These are phyloP conservation scores for Laodelphax striatellus DNA, from an alignment of 1,140 invertebrate genomes.

Conservation along the genomic window DNA sequence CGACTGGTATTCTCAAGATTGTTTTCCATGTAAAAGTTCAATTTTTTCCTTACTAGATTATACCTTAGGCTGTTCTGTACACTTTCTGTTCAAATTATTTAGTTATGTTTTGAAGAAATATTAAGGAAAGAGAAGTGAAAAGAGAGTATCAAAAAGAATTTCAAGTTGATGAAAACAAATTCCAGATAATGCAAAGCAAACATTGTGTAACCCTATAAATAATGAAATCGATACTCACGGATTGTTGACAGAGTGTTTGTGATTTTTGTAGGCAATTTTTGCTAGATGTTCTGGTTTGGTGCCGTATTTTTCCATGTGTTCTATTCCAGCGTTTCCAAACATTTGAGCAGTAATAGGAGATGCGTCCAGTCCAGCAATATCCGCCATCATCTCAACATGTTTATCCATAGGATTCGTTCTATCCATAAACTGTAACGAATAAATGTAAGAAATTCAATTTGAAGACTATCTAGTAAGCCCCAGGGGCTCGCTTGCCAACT, in stretches of 20 bases:
- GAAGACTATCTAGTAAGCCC: too few relatives aligned
- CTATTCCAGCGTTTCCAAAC: conserved; percentile 91
- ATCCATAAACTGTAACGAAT: conserved; percentile 60
- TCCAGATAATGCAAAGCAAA: neutral
- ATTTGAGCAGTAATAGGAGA: conserved; percentile 87
- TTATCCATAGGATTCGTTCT: conserved; percentile 89
- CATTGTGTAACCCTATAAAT: too few relatives aligned
- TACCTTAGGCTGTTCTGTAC: too few relatives aligned
- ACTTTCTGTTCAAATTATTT: too few relatives aligned
- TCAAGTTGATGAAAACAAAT: too few relatives aligned
- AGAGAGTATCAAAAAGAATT: too few relatives aligned
- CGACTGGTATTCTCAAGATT: too few relatives aligned
- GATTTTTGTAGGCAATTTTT: conserved; percentile 96
- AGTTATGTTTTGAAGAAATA: too few relatives aligned
- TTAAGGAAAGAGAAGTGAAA: too few relatives aligned
- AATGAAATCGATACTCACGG: conserved; percentile 48
- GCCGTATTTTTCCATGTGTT: conserved; percentile 96
- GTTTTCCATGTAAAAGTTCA: too few relatives aligned
- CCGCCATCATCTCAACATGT: conserved; percentile 76
- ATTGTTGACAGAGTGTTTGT: conserved; percentile 93
- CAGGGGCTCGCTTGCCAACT: too few relatives aligned
- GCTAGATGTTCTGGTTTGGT: conserved; percentile 87
- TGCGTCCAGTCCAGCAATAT: conserved; percentile 61
- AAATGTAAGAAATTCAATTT: neutral
- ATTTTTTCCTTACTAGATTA: too few relatives aligned